Evolutionary conservation across 2,888 invertebrate genomes (phyloP).

Genomic region (Ophion ellenae): DNA sequence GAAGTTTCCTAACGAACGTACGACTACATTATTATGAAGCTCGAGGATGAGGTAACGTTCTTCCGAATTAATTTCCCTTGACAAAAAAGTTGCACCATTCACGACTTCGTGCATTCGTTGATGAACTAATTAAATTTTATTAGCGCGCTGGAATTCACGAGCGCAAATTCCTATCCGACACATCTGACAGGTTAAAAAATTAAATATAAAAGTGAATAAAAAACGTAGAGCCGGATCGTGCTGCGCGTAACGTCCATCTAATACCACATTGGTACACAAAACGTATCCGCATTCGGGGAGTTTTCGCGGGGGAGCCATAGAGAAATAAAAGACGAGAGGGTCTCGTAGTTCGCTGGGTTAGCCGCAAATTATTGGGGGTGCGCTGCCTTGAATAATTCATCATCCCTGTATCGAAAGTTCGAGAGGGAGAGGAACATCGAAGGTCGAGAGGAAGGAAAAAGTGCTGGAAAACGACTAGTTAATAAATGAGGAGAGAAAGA

Average conservation of each 20-base stretch:
- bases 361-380: constrained; percentile 60
- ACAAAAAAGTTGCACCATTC: no score
- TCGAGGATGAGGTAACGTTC: no score
- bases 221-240: neutral
- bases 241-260: neutral
- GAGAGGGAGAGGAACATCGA: constrained; percentile 27
- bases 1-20: no score
- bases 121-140: no score
- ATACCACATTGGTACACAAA: neutral
- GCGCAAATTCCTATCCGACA: no score
- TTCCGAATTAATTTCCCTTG: no score
- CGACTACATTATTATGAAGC: no score
- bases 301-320: constrained; percentile 20
- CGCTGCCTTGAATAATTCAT: constrained; percentile 62
- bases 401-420: constrained; percentile 38
- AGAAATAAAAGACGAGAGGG: constrained; percentile 30
- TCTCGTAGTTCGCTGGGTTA: constrained; percentile 41
- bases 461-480: constrained; percentile 55
- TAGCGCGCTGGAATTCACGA: no score
- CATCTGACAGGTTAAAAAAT: neutral
- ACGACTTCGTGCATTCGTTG: no score
- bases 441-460: constrained; percentile 23
- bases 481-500: constrained; percentile 54
- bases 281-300: neutral
- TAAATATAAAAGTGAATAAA: neutral